These are phyloP conservation scores for Zaprionus camerounensis DNA, from an alignment of 1,140 invertebrate species.

Conservation along the genomic window DNA sequence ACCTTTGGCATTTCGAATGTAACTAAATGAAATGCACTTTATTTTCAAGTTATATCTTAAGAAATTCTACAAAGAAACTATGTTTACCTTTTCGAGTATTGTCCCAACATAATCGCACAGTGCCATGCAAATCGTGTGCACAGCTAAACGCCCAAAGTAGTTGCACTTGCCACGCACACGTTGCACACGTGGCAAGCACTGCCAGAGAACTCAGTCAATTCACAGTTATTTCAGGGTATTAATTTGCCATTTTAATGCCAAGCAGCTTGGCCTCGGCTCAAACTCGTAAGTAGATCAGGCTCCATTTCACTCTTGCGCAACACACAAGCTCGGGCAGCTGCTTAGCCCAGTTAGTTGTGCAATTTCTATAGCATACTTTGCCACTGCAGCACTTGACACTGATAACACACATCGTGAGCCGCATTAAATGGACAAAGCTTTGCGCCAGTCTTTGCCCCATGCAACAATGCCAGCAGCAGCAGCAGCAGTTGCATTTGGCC, in stretches of 20 bases:
- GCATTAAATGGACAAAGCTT: constrained; percentile 75
- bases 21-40: not conserved
- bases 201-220: not conserved
- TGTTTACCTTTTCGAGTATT: constrained; percentile 2
- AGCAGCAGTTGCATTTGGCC: constrained; percentile 17
- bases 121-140: not conserved
- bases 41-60: not conserved
- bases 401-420: constrained; percentile 78
- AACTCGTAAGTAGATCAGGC: constrained; percentile 29
- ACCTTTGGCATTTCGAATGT: not conserved
- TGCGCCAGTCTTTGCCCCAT: constrained; percentile 29
- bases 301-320: constrained; percentile 27
- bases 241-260: constrained; percentile 7
- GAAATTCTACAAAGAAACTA: not conserved
- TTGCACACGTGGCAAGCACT: not conserved
- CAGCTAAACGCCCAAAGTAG: not conserved
- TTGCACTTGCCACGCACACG: not conserved
- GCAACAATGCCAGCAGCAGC: constrained; percentile 57
- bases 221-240: constrained; percentile 5
- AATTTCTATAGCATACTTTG: constrained; percentile 70
- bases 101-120: not conserved
- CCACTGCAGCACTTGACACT: constrained; percentile 76
- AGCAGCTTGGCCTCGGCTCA: constrained; percentile 3
- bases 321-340: constrained; percentile 8
- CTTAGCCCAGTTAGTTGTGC: constrained; percentile 59